These are phyloP conservation scores for Cotesia glomerata DNA, from an alignment of 1,140 invertebrate genomes.

Conservation along the genomic window DNA sequence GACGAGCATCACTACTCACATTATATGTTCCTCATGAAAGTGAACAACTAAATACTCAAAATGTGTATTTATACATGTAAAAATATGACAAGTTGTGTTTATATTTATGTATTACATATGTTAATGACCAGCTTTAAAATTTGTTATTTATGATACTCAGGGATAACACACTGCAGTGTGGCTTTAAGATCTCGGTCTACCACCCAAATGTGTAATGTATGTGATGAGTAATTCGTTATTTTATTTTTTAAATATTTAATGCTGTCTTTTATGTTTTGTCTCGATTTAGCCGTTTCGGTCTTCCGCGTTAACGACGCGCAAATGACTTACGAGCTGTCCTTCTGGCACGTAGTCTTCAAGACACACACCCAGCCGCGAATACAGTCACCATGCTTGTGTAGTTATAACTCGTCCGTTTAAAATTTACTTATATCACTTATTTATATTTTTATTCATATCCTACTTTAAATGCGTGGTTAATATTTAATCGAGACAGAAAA, in stretches of 20 bases:
- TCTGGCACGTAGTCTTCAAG: neutral
- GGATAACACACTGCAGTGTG: neutral
- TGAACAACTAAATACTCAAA: neutral
- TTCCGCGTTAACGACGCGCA: constrained; percentile 38
- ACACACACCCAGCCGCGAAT: constrained; percentile 22
- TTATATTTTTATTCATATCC: too few relatives aligned
- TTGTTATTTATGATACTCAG: constrained; percentile 5
- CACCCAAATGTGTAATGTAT: constrained; percentile 12
- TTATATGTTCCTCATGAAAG: neutral
- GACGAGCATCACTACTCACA: constrained; percentile 37
- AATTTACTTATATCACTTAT: neutral
- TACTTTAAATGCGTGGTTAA: too few relatives aligned
- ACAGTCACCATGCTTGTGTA: constrained; percentile 26
- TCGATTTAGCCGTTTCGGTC: constrained; percentile 23
- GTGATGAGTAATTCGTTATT: neutral
- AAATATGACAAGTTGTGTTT: neutral
- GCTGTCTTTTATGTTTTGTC: constrained; percentile 18
- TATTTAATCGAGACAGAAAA: too few relatives aligned
- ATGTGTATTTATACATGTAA: neutral
- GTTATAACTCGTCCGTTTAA: constrained; percentile 4
- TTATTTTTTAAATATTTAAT: neutral
- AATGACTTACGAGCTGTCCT: constrained; percentile 35
- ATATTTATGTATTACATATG: neutral
- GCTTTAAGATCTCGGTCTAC: constrained; percentile 17
- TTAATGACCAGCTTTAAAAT: too few relatives aligned